phyloP scores from a whole-genome alignment of 1,140 invertebrate genomes.

The Subanguina moxae region DNA sequence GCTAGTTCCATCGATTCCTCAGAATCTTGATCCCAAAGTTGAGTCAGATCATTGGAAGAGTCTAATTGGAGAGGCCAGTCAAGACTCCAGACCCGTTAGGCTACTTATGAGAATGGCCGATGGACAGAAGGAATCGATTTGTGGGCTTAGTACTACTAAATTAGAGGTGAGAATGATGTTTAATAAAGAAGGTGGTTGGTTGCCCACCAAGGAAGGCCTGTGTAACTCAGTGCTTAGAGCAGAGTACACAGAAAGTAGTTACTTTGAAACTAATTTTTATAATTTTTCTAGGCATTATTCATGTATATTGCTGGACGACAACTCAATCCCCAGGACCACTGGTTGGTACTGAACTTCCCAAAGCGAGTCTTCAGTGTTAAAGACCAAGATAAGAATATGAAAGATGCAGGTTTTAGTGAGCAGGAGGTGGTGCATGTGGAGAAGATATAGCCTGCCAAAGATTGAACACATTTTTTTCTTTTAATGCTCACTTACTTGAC shows the following conservation, averaged over 20 bases:
- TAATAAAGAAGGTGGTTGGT: background rate
- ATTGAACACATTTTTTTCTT: no score
- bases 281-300: constrained; percentile 45
- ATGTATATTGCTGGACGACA: constrained; percentile 22
- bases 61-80: background rate
- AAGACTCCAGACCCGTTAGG: background rate
- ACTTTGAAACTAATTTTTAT: no score
- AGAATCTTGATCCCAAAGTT: background rate
- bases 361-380: constrained; percentile 25
- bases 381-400: constrained; percentile 22
- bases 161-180: background rate
- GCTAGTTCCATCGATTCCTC: background rate
- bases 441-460: background rate
- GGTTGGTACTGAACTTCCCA: constrained; percentile 42
- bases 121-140: background rate
- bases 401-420: constrained; percentile 32
- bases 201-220: no score
- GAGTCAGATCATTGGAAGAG: constrained; percentile 8
- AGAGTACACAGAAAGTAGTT: background rate
- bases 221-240: no score
- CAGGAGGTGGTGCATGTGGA: constrained; percentile 50
- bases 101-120: background rate
- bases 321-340: constrained; percentile 28
- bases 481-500: no score
- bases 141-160: background rate